These are phyloP conservation scores for Amphimedon queenslandica DNA, from an alignment of 37 sponge, comb jelly and placozoan species.

Conservation along the genomic window DNA sequence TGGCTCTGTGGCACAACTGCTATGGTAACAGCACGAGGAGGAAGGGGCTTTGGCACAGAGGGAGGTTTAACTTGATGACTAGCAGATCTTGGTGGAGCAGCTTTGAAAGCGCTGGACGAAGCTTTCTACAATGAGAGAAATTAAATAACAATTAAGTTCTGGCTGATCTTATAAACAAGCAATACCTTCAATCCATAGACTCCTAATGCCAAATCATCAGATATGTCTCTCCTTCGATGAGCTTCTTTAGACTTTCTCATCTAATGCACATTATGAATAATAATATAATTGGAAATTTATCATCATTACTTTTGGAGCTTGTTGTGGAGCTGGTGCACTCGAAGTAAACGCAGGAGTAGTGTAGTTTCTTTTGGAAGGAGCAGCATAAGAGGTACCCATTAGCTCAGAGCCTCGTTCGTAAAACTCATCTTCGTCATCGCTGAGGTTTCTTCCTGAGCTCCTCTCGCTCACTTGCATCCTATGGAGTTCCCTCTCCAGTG, in stretches of 20 bases:
- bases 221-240: conserved; percentile 22
- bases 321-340: neutral
- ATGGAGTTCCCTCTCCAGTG: conserved; percentile 45
- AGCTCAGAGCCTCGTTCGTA: neutral
- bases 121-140: too few species aligned
- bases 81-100: too few species aligned
- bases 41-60: too few species aligned
- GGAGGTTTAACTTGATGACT: too few species aligned
- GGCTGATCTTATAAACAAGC: too few species aligned
- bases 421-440: conserved; percentile 46
- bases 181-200: conserved; percentile 54
- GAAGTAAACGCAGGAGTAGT: neutral
- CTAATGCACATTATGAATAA: neutral
- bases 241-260: conserved; percentile 48
- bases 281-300: neutral
- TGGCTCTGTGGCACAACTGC: too few species aligned
- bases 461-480: conserved; percentile 14
- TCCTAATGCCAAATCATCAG: conserved; percentile 49
- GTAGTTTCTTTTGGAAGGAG: neutral
- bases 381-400: conserved; percentile 19
- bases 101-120: too few species aligned
- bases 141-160: too few species aligned
- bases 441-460: conserved; percentile 22
- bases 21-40: too few species aligned
- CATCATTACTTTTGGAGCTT: conserved; percentile 2